These are phyloP conservation scores for Zygothrica quintamaculata DNA, from an alignment of 2,888 invertebrate genomes.

Conservation along the genomic window DNA sequence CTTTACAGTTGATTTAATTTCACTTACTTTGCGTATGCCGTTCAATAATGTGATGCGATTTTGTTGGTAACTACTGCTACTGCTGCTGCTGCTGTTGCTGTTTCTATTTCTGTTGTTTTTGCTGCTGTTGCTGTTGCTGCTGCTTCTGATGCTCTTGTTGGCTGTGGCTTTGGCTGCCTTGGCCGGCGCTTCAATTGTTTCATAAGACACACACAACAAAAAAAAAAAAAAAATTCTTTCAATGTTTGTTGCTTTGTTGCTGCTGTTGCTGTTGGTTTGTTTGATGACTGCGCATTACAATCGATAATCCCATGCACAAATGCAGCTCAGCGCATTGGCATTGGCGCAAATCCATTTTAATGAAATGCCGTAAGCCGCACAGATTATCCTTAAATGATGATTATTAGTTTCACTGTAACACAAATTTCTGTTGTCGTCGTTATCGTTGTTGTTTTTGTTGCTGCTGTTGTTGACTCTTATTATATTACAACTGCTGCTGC, in stretches of 20 bases:
- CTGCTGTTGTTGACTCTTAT: constrained; percentile 17
- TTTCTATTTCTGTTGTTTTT: constrained; percentile 14
- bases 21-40: constrained; percentile 78
- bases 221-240: too few relatives aligned
- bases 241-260: constrained; percentile 54
- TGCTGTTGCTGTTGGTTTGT: constrained; percentile 47
- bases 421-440: constrained; percentile 37
- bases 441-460: constrained; percentile 1
- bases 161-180: constrained; percentile 52
- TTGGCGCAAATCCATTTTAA: constrained; percentile 75
- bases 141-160: constrained; percentile 24
- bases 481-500: constrained; percentile 18
- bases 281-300: constrained; percentile 77
- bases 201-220: constrained; percentile 60
- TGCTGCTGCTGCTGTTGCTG: constrained; percentile 29
- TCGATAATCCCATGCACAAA: constrained; percentile 75
- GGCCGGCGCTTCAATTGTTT: constrained; percentile 72
- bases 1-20: constrained; percentile 52
- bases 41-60: constrained; percentile 69
- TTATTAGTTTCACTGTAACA: constrained; percentile 43
- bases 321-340: constrained; percentile 68
- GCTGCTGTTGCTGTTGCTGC: constrained; percentile 15
- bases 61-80: constrained; percentile 51
- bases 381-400: constrained; percentile 64
- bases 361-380: constrained; percentile 62